Evolutionary conservation across 1,140 invertebrate genomes (phyloP).

Genomic region (Myzus persicae): DNA sequence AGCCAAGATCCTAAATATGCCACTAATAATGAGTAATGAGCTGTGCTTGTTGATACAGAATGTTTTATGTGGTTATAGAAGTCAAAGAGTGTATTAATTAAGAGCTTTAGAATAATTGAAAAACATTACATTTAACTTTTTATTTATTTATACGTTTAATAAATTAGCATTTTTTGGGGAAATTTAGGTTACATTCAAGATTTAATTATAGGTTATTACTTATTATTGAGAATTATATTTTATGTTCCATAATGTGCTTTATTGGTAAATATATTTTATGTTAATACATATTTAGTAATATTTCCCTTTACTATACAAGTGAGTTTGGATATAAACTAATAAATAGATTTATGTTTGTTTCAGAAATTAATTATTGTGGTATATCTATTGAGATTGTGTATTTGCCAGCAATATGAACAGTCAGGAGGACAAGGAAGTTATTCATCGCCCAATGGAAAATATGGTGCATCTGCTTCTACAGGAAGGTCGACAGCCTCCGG

Average conservation of each 20-base stretch:
- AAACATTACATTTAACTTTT: no score
- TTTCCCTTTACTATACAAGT: not conserved
- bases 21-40: no score
- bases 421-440: constrained; percentile 41
- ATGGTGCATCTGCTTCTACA: not conserved
- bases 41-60: no score
- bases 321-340: not conserved
- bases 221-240: not conserved
- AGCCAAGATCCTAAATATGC: no score
- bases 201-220: not conserved
- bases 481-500: not conserved
- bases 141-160: no score
- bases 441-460: not conserved
- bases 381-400: constrained; percentile 21
- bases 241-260: not conserved
- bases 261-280: not conserved
- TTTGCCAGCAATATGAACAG: constrained; percentile 46
- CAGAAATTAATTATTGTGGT: constrained; percentile 41
- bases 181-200: no score
- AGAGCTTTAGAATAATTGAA: no score
- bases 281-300: not conserved
- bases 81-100: no score
- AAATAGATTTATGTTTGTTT: not conserved
- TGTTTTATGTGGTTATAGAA: no score
- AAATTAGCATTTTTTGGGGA: no score